Evolutionary conservation across 1,140 invertebrate species (phyloP).

Genomic region (Stegodyphus dumicola): DNA sequence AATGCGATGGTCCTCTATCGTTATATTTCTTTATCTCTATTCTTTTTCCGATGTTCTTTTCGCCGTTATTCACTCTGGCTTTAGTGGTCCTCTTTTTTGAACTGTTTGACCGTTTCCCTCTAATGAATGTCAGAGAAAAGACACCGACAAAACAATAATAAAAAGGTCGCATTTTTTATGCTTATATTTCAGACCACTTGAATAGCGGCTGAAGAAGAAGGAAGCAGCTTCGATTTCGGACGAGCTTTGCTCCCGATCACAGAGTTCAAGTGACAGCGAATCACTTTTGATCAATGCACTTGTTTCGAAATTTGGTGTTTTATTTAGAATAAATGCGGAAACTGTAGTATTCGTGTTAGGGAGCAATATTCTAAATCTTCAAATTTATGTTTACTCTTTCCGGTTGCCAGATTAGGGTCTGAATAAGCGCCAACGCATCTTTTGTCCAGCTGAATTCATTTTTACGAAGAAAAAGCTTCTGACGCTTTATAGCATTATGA

Average conservation of each 20-base stretch:
- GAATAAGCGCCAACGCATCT: too few relatives aligned
- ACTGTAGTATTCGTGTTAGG: too few relatives aligned
- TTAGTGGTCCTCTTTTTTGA: conserved; percentile 38
- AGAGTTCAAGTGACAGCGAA: conserved; percentile 37
- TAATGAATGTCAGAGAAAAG: conserved; percentile 48
- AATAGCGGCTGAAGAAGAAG: not conserved
- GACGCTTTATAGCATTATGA: too few relatives aligned
- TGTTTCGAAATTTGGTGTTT: conserved; percentile 19
- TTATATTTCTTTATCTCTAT: conserved; percentile 21
- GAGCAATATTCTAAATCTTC: too few relatives aligned
- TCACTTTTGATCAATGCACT: conserved; percentile 37
- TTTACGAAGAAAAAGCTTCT: too few relatives aligned
- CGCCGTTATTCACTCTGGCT: conserved; percentile 46
- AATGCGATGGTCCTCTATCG: conserved; percentile 47
- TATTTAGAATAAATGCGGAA: not conserved
- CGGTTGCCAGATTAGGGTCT: too few relatives aligned
- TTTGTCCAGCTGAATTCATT: too few relatives aligned
- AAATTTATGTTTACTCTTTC: too few relatives aligned
- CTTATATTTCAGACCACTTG: conserved; percentile 28
- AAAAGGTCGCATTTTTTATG: conserved; percentile 42
- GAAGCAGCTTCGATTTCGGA: too few relatives aligned
- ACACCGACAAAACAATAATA: conserved; percentile 11
- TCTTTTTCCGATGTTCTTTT: conserved; percentile 20
- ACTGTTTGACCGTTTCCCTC: conserved; percentile 47
- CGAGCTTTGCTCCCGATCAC: conserved; percentile 5